Percentiles rank a stretch among this genome's conserved stretches.
phyloP scores from a whole-genome alignment of 1,140 invertebrate species.

The Papilio glaucus region DNA sequence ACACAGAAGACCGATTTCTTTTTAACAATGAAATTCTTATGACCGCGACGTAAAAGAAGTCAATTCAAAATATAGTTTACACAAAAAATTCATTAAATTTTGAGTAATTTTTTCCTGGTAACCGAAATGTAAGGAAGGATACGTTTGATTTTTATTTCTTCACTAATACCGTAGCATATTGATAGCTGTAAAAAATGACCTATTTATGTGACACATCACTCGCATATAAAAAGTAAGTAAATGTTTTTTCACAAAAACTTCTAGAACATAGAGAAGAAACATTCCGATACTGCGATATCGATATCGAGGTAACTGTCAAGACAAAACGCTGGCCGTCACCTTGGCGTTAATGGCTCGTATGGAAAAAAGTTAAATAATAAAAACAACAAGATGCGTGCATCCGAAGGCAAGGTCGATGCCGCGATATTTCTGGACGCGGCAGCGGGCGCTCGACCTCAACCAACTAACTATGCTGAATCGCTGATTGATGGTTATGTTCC shows the following conservation, averaged over 20 bases:
- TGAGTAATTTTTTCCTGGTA: too few relatives aligned
- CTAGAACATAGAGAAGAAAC: background rate
- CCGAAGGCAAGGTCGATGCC: slow-evolving; percentile 76
- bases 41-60: too few relatives aligned
- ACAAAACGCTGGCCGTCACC: slow-evolving; percentile 66
- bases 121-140: too few relatives aligned
- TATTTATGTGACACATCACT: background rate
- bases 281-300: background rate
- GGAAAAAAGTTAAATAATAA: slow-evolving; percentile 74
- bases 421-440: slow-evolving; percentile 76
- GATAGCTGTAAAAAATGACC: too few relatives aligned
- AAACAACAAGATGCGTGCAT: slow-evolving; percentile 73
- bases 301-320: slow-evolving; percentile 23
- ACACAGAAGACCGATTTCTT: too few relatives aligned
- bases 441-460: slow-evolving; percentile 64
- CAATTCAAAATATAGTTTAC: too few relatives aligned
- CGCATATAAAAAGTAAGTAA: background rate
- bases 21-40: too few relatives aligned
- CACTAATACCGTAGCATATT: too few relatives aligned
- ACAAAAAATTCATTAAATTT: too few relatives aligned
- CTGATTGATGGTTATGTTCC: slow-evolving; percentile 71
- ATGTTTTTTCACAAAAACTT: too few relatives aligned
- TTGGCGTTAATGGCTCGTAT: slow-evolving; percentile 60
- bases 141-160: too few relatives aligned
- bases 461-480: slow-evolving; percentile 62